phyloP scores from a whole-genome alignment of 1,140 invertebrate species.

The Lycorma delicatula region DNA sequence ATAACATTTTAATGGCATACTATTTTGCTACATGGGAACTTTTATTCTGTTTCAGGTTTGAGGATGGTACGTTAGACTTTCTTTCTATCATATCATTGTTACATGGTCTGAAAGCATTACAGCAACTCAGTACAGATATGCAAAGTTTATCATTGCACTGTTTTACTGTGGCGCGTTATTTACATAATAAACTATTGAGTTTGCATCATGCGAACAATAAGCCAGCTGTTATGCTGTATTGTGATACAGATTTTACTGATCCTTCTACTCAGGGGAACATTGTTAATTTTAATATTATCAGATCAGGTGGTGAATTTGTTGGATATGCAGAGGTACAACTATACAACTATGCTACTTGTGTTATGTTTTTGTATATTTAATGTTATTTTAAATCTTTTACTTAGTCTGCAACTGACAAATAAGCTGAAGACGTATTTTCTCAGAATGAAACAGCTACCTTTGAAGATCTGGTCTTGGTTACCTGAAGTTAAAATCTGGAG shows the following conservation, averaged over 20 bases:
- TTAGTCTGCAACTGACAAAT: too few species aligned
- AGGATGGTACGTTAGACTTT: slow-evolving; percentile 89
- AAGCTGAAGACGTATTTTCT: too few species aligned
- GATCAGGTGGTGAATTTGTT: slow-evolving; percentile 66
- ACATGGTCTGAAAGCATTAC: slow-evolving; percentile 68
- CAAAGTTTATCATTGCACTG: slow-evolving; percentile 61
- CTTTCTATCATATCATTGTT: slow-evolving; percentile 72
- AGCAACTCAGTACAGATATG: slow-evolving; percentile 53
- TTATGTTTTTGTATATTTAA: too few species aligned
- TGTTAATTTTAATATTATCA: slow-evolving; percentile 80
- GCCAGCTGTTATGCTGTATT: slow-evolving; percentile 63
- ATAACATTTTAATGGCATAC: not conserved
- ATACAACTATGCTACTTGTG: too few species aligned
- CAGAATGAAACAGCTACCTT: too few species aligned
- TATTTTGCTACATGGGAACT: not conserved
- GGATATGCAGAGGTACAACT: slow-evolving; percentile 84
- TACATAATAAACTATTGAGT: slow-evolving; percentile 51
- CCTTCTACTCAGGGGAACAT: slow-evolving; percentile 65
- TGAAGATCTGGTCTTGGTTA: too few species aligned
- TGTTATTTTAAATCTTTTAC: too few species aligned
- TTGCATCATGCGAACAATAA: slow-evolving; percentile 67
- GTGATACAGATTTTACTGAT: slow-evolving; percentile 56
- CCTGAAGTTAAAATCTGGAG: too few species aligned
- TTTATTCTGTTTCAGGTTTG: slow-evolving; percentile 58
- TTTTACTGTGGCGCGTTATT: slow-evolving; percentile 64